phyloP scores from a whole-genome alignment of 2,113 vertebrate species.

The Gymnobelideus leadbeateri region DNA sequence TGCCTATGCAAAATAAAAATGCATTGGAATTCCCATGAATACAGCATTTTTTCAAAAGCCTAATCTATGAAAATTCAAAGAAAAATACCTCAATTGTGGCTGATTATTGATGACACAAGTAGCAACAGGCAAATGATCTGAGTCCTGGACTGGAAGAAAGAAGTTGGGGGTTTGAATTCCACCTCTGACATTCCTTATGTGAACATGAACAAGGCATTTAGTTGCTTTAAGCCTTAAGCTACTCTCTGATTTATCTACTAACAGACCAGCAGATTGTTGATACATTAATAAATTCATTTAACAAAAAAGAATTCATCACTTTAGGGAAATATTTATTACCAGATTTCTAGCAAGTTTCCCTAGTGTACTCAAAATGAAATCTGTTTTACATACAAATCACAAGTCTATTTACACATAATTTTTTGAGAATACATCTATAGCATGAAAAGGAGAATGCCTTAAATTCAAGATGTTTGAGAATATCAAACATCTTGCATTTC shows the following conservation, averaged over 20 bases:
- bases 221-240: not conserved
- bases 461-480: not conserved
- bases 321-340: not conserved
- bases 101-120: not conserved
- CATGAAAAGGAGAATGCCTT: slow-evolving; percentile 9
- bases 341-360: slow-evolving; percentile 14
- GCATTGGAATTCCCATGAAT: not conserved
- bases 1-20: not conserved
- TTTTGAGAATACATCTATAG: not conserved
- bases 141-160: not conserved
- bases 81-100: not conserved
- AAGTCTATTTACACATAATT: slow-evolving; percentile 12
- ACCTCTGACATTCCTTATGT: not conserved
- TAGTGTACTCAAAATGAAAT: not conserved
- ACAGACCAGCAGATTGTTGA: not conserved
- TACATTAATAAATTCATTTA: not conserved
- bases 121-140: not conserved
- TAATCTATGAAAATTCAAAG: not conserved
- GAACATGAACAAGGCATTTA: not conserved
- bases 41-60: slow-evolving; percentile 11
- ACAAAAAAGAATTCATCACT: not conserved
- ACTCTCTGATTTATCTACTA: not conserved
- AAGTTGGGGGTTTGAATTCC: not conserved
- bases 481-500: slow-evolving; percentile 29
- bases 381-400: not conserved